phyloP scores from a whole-genome alignment of 2,113 vertebrate species.

The Dermatemys mawii region DNA sequence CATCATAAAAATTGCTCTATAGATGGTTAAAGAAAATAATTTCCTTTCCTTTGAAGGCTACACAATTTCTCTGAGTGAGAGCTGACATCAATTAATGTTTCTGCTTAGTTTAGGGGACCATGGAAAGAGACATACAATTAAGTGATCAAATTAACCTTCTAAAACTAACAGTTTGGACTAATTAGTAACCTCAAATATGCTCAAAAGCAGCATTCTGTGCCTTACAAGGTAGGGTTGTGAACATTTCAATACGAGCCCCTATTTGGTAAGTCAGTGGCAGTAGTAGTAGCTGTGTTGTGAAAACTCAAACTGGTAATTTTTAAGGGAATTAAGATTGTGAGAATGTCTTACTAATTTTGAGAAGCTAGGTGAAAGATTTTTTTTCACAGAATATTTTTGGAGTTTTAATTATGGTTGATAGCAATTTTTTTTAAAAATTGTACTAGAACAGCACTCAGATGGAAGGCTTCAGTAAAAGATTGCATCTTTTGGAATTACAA shows the following conservation, averaged over 20 bases:
- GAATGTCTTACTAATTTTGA: background rate
- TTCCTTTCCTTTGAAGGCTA: background rate
- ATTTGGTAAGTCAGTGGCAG: background rate
- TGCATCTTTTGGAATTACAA: background rate
- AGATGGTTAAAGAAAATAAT: background rate
- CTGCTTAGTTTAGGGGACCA: background rate
- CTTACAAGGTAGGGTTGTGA: background rate
- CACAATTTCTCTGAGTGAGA: background rate
- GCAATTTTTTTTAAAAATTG: rapidly evolving
- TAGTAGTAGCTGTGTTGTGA: background rate
- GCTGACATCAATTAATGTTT: background rate
- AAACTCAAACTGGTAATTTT: background rate
- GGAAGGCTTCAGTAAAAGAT: background rate
- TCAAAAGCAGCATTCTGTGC: background rate
- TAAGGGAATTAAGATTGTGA: background rate
- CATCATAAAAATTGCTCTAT: background rate
- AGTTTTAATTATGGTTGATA: background rate
- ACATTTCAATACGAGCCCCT: background rate
- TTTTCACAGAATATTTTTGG: background rate
- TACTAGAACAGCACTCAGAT: background rate
- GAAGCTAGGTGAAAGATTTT: background rate
- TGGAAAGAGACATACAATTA: background rate
- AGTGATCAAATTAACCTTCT: background rate
- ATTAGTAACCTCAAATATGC: background rate
- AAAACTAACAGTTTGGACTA: background rate